Base-by-base conservation (phyloP, 2,113 vertebrate species). In the Ceyx melanurus region DNA sequence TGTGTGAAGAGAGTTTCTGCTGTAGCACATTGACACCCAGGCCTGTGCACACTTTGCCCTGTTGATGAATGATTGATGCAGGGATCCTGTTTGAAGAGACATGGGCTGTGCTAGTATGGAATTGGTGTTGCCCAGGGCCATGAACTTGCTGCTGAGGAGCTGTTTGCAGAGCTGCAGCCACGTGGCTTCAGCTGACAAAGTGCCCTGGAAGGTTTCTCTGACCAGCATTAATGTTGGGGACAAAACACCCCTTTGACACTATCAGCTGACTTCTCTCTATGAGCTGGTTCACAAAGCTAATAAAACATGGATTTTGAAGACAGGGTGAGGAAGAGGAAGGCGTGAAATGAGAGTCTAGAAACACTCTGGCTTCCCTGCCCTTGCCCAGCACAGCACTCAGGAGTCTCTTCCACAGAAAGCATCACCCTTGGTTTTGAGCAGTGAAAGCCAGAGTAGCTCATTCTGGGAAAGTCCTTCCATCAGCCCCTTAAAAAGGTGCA, bases 281-380 rank as follows among this genome's bases (percentile, higher is more conserved):
- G 67, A 86, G 70, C 74, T 82, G 51, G 75, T 93, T 50, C 72
- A 46, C 66, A 71, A 76, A 89, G 88, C 61, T 86, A 90, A 91
- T 86, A 92, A 94, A 92, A 88, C 67, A 61, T 74, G 43, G 86
- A 48, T 86, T 95, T 96, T 93, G 58, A 91, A 95, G 77, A 85
- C 61, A 61, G 71, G 45, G 65, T 75, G 75, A 81, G 29, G 80
- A 45, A 68, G 92, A 77, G 71, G 54, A 90, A 88, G 60, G 85
- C 9, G 6, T 94, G 89, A 95, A 95, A 96, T 95, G 76, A 89
- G 57, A 46, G 51, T 51, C 54, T 90, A 23, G 86, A 90, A 92
- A 90, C 81, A 48, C 31, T 87, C 31, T 76, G 48, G 40, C 72
- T 95, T 93, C 46, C 75, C 28, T 90, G 37, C 42, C 26, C 21